A percentile compares a stretch with the other conserved stretches of the same genome.
phyloP scores from a whole-genome alignment of 2,888 invertebrate species.

The Parelbella ahira region DNA sequence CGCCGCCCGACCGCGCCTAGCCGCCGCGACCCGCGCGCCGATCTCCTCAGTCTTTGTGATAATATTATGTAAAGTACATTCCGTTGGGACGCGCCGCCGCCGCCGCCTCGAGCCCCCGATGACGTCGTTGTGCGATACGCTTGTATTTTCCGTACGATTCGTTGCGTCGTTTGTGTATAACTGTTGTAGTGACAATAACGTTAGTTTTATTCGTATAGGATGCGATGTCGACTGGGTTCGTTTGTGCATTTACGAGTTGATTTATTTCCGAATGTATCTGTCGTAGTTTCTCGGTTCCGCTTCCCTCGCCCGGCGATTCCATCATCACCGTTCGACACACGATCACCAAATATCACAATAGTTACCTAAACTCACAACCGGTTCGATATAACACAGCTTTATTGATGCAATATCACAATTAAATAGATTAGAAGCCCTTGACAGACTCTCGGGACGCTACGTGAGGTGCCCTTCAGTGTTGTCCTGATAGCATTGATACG shows the following conservation, averaged over 20 bases:
- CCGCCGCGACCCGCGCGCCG: conserved; percentile 38
- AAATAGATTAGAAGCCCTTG: conserved; percentile 39
- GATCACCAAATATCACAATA: conserved; percentile 78
- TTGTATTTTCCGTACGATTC: conserved; percentile 12
- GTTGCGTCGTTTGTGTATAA: conserved; percentile 41
- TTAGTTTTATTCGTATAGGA: conserved; percentile 47
- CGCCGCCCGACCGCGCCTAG: conserved; percentile 44
- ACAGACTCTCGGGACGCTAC: conserved; percentile 25
- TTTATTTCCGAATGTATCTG: conserved; percentile 29
- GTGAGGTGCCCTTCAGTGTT: conserved; percentile 28
- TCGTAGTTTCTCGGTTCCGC: conserved; percentile 30
- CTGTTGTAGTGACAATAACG: conserved; percentile 70
- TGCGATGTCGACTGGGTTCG: conserved; percentile 26
- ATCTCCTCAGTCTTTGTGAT: conserved; percentile 71
- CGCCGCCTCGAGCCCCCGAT: conserved; percentile 25
- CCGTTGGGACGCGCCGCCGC: conserved; percentile 43
- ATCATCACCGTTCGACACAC: conserved; percentile 31
- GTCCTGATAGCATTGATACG: conserved; percentile 12
- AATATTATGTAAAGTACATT: conserved; percentile 72
- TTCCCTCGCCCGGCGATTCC: conserved; percentile 30
- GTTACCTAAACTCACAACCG: conserved; percentile 77
- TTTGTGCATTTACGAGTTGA: conserved; percentile 30
- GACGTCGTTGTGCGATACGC: conserved; percentile 15
- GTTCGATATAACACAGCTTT: conserved; percentile 77
- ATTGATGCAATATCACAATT: conserved; percentile 73